These are phyloP conservation scores for Rhyzopertha dominica DNA, from an alignment of 1,140 invertebrate species.

Conservation along the genomic window DNA sequence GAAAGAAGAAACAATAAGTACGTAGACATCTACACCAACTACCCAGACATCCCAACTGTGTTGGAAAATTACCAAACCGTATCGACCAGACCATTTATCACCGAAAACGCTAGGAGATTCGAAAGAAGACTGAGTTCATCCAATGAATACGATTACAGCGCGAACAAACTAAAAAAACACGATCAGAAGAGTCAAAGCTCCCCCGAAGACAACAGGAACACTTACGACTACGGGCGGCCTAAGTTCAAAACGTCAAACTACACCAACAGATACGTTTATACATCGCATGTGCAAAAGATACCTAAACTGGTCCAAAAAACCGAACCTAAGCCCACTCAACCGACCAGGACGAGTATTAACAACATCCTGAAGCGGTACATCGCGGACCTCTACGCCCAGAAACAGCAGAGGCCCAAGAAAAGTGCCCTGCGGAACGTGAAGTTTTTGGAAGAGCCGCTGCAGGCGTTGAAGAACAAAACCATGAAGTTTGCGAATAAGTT, in stretches of 20 bases:
- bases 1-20: background rate
- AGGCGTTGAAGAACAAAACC: constrained; percentile 33
- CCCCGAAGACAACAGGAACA: background rate
- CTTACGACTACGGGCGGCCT: background rate
- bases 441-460: constrained; percentile 21
- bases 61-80: constrained; percentile 12
- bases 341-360: constrained; percentile 22
- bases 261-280: background rate
- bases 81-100: background rate
- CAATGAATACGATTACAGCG: background rate
- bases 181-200: background rate
- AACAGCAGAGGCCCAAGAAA: constrained; percentile 17
- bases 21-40: constrained; percentile 22
- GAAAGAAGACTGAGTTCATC: background rate
- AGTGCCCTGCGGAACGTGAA: constrained; percentile 18
- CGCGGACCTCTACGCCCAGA: constrained; percentile 23
- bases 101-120: background rate
- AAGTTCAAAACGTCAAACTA: constrained; percentile 6
- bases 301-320: background rate
- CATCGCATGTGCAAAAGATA: background rate
- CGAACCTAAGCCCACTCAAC: background rate
- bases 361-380: constrained; percentile 30
- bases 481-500: constrained; percentile 47
- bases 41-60: constrained; percentile 14
- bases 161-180: background rate